phyloP scores from a whole-genome alignment of 2,797 vertebrate genomes.

The Poecilia picta region DNA sequence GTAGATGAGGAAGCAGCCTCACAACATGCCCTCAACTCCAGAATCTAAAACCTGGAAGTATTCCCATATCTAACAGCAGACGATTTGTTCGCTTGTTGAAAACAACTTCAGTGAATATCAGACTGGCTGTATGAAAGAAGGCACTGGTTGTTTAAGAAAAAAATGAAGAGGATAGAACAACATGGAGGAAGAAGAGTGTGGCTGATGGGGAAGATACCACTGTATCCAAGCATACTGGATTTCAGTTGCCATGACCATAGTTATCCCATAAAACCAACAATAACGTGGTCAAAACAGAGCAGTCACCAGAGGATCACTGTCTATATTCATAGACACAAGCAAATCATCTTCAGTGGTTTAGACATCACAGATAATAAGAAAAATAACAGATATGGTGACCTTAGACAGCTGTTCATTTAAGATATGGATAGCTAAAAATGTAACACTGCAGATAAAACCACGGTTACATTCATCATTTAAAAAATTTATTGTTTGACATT shows the following conservation, averaged over 20 bases:
- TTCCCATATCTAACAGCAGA: not conserved
- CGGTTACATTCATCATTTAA: not conserved
- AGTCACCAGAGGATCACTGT: slow-evolving; percentile 31
- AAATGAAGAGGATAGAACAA: slow-evolving; percentile 25
- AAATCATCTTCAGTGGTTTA: slow-evolving; percentile 8
- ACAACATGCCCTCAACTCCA: not conserved
- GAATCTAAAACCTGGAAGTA: not conserved
- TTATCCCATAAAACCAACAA: slow-evolving; percentile 22
- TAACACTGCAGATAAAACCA: not conserved
- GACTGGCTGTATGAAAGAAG: not conserved
- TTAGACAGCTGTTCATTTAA: not conserved
- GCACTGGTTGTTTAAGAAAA: slow-evolving; percentile 4
- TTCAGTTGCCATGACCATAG: slow-evolving; percentile 71
- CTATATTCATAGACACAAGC: slow-evolving; percentile 7
- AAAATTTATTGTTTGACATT: not conserved
- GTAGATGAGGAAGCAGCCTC: not conserved
- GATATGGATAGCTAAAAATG: not conserved
- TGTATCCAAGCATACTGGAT: slow-evolving; percentile 60
- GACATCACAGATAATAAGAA: not conserved
- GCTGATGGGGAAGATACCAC: slow-evolving; percentile 38
- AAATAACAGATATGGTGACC: not conserved
- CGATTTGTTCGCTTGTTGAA: not conserved
- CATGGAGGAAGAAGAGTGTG: slow-evolving; percentile 22
- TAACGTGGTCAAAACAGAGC: slow-evolving; percentile 16
- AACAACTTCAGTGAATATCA: not conserved